Conservation (phyloP, 2,113 vertebrate genomes). For the Mobula hypostoma region DNA sequence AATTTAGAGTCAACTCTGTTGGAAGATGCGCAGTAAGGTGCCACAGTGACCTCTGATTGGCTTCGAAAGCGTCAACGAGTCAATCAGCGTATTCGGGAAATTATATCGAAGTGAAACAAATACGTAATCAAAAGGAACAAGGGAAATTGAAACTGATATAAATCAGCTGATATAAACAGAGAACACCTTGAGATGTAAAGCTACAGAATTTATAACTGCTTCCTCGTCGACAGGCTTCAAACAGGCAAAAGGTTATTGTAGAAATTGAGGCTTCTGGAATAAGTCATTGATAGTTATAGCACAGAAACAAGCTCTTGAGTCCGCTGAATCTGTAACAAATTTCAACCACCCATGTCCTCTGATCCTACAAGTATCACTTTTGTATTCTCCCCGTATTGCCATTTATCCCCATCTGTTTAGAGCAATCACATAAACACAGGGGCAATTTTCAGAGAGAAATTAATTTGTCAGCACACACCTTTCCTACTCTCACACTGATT, state of each 20-base stretch:
- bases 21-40: background rate
- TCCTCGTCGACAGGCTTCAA: background rate
- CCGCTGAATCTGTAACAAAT: no score
- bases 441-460: no score
- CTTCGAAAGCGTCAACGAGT: background rate
- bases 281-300: no score
- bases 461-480: no score
- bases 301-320: no score
- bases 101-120: conserved; percentile 4
- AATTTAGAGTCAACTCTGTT: background rate
- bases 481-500: background rate
- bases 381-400: no score
- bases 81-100: background rate
- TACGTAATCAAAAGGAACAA: background rate
- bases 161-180: background rate
- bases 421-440: no score
- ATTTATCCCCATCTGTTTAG: no score
- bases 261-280: no score
- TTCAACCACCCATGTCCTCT: no score
- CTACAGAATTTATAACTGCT: background rate
- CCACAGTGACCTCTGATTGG: no score
- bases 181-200: background rate
- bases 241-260: background rate
- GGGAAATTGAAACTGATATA: background rate
- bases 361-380: no score